Evolutionary conservation across 2,888 invertebrate genomes (phyloP).

Genomic region (Bibio marci): DNA sequence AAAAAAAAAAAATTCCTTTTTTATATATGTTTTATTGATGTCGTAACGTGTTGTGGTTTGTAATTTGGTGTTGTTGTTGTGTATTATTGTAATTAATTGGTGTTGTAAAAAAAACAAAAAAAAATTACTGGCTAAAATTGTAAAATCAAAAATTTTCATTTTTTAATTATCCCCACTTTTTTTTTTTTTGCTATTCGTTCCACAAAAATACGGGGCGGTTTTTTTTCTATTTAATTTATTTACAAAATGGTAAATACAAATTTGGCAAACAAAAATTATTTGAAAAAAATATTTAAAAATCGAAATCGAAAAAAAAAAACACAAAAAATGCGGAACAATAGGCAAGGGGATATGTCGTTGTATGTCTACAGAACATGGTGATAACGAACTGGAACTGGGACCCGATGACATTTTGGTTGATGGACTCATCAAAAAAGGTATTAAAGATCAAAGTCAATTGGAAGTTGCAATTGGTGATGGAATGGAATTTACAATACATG

Average conservation of each 20-base stretch:
- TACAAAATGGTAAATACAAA: not conserved
- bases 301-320: conserved; percentile 2
- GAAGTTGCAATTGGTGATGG: conserved; percentile 86
- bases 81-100: no score
- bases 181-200: no score
- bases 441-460: conserved; percentile 74
- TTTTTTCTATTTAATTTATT: no score
- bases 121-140: no score
- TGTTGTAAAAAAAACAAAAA: no score
- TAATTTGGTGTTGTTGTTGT: no score
- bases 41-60: no score
- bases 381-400: conserved; percentile 45
- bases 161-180: no score
- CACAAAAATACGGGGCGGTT: no score
- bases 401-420: conserved; percentile 60
- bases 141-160: no score
- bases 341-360: conserved; percentile 39
- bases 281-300: not conserved
- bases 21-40: no score
- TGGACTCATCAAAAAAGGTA: conserved; percentile 70
- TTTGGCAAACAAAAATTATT: conserved; percentile 1
- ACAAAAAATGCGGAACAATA: conserved; percentile 25
- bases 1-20: no score
- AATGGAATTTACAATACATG: conserved; percentile 87
- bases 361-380: conserved; percentile 48